Conservation (phyloP, 2,113 vertebrate genomes). For the Myotis lucifugus region DNA sequence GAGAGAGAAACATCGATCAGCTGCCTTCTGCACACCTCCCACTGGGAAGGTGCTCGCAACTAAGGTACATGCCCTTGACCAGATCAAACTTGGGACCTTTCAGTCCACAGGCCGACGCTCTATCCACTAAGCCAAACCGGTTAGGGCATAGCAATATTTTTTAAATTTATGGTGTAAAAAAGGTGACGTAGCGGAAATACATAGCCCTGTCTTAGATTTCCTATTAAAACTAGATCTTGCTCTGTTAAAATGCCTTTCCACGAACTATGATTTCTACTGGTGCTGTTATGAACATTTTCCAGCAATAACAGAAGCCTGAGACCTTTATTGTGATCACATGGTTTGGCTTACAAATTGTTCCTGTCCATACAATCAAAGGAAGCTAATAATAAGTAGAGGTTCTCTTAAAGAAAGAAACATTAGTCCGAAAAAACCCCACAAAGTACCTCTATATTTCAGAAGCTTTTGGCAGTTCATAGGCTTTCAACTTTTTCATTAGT, state of each 20-base stretch:
- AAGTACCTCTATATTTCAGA: not conserved
- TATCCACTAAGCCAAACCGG: too few species aligned
- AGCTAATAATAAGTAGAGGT: not conserved
- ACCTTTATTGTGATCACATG: not conserved
- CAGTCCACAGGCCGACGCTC: too few species aligned
- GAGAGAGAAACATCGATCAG: too few species aligned
- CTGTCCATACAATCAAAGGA: not conserved
- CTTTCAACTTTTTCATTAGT: not conserved
- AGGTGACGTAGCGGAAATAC: not conserved
- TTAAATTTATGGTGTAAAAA: not conserved
- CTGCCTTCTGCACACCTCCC: too few species aligned
- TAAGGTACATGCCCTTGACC: too few species aligned
- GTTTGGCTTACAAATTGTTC: not conserved
- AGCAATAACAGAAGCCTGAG: not conserved
- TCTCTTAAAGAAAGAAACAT: slow-evolving; percentile 8
- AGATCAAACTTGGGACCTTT: too few species aligned
- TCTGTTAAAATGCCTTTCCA: not conserved
- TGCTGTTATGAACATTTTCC: not conserved
- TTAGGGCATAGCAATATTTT: not conserved
- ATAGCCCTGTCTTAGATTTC: not conserved
- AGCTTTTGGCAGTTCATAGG: not conserved
- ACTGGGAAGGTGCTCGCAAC: too few species aligned
- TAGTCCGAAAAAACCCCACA: not conserved
- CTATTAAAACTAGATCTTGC: not conserved
- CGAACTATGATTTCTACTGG: not conserved